Evolutionary conservation across 2,113 vertebrate genomes (phyloP).

Genomic region (Mastomys coucha): DNA sequence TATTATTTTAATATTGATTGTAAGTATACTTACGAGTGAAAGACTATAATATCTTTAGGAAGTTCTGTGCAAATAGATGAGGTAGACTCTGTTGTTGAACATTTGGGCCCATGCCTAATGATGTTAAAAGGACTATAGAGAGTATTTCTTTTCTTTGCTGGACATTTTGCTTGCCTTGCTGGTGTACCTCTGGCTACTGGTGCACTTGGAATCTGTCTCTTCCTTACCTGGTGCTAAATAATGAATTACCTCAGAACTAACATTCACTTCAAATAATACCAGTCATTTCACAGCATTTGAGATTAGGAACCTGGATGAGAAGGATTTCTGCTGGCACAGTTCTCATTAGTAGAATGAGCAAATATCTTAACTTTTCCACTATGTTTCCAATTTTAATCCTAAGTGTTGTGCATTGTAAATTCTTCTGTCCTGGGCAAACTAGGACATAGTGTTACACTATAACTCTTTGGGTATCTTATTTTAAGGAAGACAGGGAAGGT

Average conservation of each 20-base stretch:
- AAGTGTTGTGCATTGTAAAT: not conserved
- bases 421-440: not conserved
- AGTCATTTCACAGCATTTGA: not conserved
- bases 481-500: not conserved
- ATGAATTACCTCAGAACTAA: not conserved
- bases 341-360: not conserved
- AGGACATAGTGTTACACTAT: fast-evolving
- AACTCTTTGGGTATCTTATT: not conserved
- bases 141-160: not conserved
- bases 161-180: not conserved
- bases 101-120: not conserved
- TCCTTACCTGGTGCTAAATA: not conserved
- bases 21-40: slow-evolving; percentile 2
- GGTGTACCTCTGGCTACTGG: not conserved
- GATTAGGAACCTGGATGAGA: not conserved
- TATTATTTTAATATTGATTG: slow-evolving; percentile 32
- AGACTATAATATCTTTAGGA: not conserved
- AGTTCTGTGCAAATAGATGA: not conserved
- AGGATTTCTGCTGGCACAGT: not conserved
- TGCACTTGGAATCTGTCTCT: not conserved
- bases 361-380: not conserved
- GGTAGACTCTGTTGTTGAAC: not conserved
- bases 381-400: not conserved
- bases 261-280: not conserved
- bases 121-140: not conserved